Conservation (phyloP, 2,797 vertebrate genomes). For the Cossypha niveicapilla region DNA sequence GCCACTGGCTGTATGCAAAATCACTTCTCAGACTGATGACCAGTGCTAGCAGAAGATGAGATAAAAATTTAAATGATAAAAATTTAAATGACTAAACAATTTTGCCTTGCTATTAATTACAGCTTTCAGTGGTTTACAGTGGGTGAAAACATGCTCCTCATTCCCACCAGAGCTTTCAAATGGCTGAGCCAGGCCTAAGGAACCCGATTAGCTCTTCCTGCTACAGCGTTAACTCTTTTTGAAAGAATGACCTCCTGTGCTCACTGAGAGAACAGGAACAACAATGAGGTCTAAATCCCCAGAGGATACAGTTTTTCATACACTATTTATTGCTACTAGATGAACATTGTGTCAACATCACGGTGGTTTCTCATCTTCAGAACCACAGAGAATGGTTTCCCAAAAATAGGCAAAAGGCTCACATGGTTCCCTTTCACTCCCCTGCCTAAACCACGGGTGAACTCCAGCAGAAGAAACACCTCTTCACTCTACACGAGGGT, state of each 20-base stretch:
- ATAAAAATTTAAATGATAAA: background rate
- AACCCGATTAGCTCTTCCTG: background rate
- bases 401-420: background rate
- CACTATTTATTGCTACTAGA: background rate
- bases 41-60: background rate
- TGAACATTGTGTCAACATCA: background rate
- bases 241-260: background rate
- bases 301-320: background rate
- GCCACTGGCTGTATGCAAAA: background rate
- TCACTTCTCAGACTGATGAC: background rate
- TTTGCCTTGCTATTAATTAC: background rate
- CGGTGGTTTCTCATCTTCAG: background rate
- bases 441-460: background rate
- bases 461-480: background rate
- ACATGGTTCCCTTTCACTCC: background rate
- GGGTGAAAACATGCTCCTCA: background rate
- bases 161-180: background rate
- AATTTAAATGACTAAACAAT: constrained; percentile 1
- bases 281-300: background rate
- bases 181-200: background rate
- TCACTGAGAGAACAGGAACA: background rate
- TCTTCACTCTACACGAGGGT: background rate
- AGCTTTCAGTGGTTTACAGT: background rate
- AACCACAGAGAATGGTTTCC: background rate
- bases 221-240: background rate